phyloP scores from a whole-genome alignment of 2,113 vertebrate genomes.

The Ranitomeya variabilis region DNA sequence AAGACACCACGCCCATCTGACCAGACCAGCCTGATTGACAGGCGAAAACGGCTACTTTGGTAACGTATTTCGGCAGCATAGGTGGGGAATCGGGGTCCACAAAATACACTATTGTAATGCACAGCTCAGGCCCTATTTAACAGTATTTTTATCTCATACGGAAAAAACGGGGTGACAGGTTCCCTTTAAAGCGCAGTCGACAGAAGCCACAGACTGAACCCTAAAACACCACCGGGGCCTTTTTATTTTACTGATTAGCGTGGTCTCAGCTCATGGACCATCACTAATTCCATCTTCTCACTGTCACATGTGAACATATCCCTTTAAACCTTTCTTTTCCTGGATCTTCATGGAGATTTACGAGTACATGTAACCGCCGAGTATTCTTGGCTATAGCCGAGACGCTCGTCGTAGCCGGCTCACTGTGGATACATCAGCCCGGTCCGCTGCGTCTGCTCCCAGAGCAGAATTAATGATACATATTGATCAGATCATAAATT shows the following conservation, averaged over 20 bases:
- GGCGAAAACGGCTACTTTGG: too few relatives aligned
- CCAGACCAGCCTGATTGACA: too few relatives aligned
- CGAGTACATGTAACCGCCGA: too few relatives aligned
- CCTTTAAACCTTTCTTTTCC: too few relatives aligned
- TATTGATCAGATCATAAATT: constrained; percentile 13
- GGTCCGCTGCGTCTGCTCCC: background rate
- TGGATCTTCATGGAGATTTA: background rate
- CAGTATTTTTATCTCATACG: too few relatives aligned
- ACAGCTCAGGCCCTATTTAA: too few relatives aligned
- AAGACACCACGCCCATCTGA: too few relatives aligned
- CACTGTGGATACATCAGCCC: background rate
- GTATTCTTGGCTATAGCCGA: background rate
- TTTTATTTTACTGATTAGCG: background rate
- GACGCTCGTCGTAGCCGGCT: background rate
- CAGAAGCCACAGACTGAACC: background rate
- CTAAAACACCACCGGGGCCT: background rate
- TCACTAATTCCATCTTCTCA: background rate
- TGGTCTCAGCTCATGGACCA: background rate
- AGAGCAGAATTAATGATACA: background rate
- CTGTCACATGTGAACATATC: background rate
- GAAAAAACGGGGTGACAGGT: too few relatives aligned
- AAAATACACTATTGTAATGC: too few relatives aligned
- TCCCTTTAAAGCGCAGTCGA: too few relatives aligned
- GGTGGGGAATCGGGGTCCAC: too few relatives aligned
- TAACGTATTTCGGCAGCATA: too few relatives aligned